A percentile compares a stretch with the other conserved stretches of the same genome.
Evolutionary conservation across 2,888 invertebrate species (phyloP).

Genomic region (Drosophila glabriapex): DNA sequence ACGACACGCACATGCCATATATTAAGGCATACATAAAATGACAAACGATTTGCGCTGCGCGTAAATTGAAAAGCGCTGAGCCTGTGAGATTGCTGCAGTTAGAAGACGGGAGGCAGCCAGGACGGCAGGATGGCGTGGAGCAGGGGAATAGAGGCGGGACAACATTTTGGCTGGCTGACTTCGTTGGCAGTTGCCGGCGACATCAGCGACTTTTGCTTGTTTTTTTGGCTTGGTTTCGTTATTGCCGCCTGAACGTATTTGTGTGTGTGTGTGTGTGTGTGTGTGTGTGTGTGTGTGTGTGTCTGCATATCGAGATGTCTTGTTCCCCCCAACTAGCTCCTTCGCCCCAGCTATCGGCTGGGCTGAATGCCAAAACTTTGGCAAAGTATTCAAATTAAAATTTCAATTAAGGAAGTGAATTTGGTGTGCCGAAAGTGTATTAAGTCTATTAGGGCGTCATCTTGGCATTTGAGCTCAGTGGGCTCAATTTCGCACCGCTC

Average conservation of each 20-base stretch:
- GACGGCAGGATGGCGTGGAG: background rate
- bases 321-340: background rate
- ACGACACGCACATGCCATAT: slow-evolving; percentile 75
- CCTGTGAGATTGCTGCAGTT: slow-evolving; percentile 63
- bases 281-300: slow-evolving; percentile 12
- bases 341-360: slow-evolving; percentile 4
- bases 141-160: background rate
- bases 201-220: slow-evolving; percentile 67
- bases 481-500: slow-evolving; percentile 31
- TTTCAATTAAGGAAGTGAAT: slow-evolving; percentile 82
- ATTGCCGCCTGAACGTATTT: slow-evolving; percentile 50
- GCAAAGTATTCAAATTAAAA: slow-evolving; percentile 81
- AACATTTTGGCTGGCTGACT: slow-evolving; percentile 17
- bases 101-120: slow-evolving; percentile 16
- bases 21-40: slow-evolving; percentile 75
- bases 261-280: slow-evolving; percentile 18
- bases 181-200: slow-evolving; percentile 49
- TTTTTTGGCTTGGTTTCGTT: slow-evolving; percentile 61
- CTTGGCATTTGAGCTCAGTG: slow-evolving; percentile 68
- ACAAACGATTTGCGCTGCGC: slow-evolving; percentile 77
- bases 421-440: slow-evolving; percentile 79
- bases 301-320: slow-evolving; percentile 15
- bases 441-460: slow-evolving; percentile 78
- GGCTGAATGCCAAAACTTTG: slow-evolving; percentile 79
- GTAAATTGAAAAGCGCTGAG: slow-evolving; percentile 79